Evolutionary conservation across 2,797 vertebrate genomes (phyloP).

Genomic region (Hozukius guyotensis): DNA sequence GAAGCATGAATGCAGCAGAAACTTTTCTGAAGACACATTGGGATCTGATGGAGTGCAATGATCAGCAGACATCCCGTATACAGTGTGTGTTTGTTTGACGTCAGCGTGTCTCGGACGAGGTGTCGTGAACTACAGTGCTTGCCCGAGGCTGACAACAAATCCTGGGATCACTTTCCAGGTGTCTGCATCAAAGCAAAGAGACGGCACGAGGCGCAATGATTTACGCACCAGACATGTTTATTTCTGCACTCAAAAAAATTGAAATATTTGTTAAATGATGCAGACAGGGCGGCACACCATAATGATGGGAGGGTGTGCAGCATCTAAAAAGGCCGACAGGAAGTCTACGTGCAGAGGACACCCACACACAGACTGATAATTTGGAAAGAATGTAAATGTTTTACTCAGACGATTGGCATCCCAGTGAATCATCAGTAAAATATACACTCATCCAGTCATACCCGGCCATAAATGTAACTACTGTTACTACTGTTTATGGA

Average conservation of each 20-base stretch:
- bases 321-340: constrained; percentile 15
- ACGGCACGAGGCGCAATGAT: constrained; percentile 5
- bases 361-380: neutral
- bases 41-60: neutral
- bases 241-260: constrained; percentile 1
- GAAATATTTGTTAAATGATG: constrained; percentile 33
- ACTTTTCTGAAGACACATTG: neutral
- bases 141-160: constrained; percentile 33
- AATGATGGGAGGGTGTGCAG: neutral
- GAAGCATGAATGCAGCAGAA: neutral
- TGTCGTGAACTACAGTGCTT: neutral
- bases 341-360: neutral
- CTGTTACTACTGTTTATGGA: neutral
- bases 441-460: neutral
- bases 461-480: neutral
- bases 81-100: constrained; percentile 2
- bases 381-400: neutral
- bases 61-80: neutral
- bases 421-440: neutral
- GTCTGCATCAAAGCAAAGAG: constrained; percentile 47
- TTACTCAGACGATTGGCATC: neutral
- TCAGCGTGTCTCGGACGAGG: constrained; percentile 8
- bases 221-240: constrained; percentile 39
- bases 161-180: constrained; percentile 49
- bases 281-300: neutral